These are phyloP conservation scores for Bothrops jararaca DNA, from an alignment of 2,113 vertebrate genomes.

Conservation along the genomic window DNA sequence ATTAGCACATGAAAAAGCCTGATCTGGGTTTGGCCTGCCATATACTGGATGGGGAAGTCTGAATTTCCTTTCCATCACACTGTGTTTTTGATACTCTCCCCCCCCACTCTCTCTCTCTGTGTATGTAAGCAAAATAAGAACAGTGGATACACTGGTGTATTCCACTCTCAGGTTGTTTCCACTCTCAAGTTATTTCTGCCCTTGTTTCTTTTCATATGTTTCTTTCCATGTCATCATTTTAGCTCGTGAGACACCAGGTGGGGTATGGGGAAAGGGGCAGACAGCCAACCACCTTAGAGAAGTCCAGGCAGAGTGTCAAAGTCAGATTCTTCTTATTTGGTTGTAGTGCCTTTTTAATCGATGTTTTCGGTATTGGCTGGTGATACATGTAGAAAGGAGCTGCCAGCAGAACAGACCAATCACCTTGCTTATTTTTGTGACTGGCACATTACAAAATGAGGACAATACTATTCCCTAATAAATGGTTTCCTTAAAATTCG, in stretches of 20 bases:
- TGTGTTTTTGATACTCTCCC: no score
- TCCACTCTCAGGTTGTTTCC: not conserved
- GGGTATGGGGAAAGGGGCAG: not conserved
- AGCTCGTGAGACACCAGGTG: not conserved
- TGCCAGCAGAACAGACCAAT: not conserved
- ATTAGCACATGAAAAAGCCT: not conserved
- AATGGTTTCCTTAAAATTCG: no score
- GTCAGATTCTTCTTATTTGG: not conserved
- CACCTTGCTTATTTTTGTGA: not conserved
- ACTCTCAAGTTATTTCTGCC: not conserved
- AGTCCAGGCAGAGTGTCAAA: not conserved
- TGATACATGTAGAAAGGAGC: not conserved
- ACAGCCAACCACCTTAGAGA: not conserved
- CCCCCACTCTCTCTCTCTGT: no score
- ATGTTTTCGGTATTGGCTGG: not conserved
- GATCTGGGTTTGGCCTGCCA: not conserved
- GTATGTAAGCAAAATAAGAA: not conserved
- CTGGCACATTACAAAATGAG: not conserved
- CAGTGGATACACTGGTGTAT: not conserved
- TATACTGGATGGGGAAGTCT: not conserved
- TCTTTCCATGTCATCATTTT: not conserved
- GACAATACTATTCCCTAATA: not conserved
- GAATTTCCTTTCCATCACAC: not conserved
- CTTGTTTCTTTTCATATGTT: not conserved
- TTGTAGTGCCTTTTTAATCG: not conserved